phyloP scores from a whole-genome alignment of 2,113 vertebrate genomes.

The Mustelus asterias region DNA sequence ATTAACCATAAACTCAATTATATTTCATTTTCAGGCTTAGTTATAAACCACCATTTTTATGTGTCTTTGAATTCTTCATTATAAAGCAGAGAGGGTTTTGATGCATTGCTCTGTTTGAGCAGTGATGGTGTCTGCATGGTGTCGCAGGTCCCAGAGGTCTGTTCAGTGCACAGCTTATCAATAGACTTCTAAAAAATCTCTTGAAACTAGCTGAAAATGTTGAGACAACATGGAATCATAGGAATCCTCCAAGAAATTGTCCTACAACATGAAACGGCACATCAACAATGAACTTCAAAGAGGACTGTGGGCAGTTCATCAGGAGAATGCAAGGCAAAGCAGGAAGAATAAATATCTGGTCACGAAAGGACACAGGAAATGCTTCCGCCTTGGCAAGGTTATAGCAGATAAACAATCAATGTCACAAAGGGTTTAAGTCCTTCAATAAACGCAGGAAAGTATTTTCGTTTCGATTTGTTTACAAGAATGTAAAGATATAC shows the following conservation, averaged over 20 bases:
- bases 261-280: background rate
- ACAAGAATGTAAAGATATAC: background rate
- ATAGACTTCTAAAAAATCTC: background rate
- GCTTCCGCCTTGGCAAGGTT: background rate
- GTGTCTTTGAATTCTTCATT: background rate
- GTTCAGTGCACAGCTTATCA: background rate
- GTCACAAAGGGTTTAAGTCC: background rate
- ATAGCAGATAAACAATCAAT: background rate
- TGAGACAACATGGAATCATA: background rate
- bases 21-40: background rate
- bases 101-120: background rate
- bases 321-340: background rate
- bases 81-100: background rate
- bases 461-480: conserved; percentile 9
- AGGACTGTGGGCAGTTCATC: background rate
- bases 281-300: background rate
- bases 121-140: background rate
- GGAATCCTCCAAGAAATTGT: background rate
- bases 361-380: conserved; percentile 25
- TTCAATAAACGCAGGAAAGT: background rate
- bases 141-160: background rate
- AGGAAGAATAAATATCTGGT: background rate
- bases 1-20: background rate
- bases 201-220: background rate
- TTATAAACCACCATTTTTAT: background rate